Base-by-base conservation (phyloP, 2,797 vertebrate species). In the Jordanella pulchra region DNA sequence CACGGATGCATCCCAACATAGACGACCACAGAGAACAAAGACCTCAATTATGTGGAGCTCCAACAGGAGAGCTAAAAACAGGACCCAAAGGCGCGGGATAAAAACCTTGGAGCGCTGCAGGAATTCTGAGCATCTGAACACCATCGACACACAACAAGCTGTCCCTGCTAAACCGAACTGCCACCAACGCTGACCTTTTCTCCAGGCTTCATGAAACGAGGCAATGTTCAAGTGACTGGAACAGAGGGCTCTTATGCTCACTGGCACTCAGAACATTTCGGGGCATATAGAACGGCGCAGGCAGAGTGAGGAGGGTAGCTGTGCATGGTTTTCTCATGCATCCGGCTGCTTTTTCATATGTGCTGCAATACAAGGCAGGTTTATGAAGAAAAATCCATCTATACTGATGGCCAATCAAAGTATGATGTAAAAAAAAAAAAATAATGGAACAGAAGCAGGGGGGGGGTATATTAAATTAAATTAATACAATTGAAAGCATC, bases 1-100 rank as follows among this genome's bases (percentile, higher is more conserved):
- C 81, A n/a, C 47, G 42, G 78, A 87, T 77, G 82, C 80, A 66
- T 65, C 78, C 67, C 81, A 7, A 73, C 84, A 64, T 73, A 82
- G 82, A 77, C 65, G 55, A 82, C 85, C 87, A 74, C 85, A 84
- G 78, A 75, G 78, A 91, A 93, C 92, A 93, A 94, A 92, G 92
- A 87, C 89, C 84, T 90, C 87, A 92, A 90, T 93, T 92, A 94
- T 93, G 86, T 78, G 75, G 71, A 44, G 65, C 82, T 81, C 89
- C 48, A 87, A 89, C 89, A 88, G 85, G 82, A 89, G 87, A 86
- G 87, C 91, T 91, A 93, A 93, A 93, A 93, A 92, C 80, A 58
- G 89, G 86, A 86, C 75, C 39, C 79, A 80, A 55, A 81, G 84
- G 84, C 77, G 78, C 82, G 80, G 90, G 91, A 86, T 87, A 86